Evolutionary conservation across 2,797 vertebrate genomes (phyloP).

Genomic region (Chiloscyllium punctatum): DNA sequence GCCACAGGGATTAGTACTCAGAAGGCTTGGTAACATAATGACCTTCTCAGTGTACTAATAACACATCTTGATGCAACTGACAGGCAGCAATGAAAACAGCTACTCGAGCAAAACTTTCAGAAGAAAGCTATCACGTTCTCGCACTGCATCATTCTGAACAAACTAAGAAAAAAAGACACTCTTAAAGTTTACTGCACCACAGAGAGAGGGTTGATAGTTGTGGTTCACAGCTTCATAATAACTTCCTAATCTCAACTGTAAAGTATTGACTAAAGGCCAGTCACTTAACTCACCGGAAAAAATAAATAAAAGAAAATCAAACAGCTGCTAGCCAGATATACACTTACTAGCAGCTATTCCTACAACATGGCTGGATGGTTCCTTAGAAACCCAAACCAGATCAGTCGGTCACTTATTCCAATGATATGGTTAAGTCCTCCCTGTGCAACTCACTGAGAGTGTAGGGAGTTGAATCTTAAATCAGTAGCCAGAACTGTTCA

Average conservation of each 20-base stretch:
- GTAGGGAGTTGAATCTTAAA: background rate
- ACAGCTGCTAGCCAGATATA: background rate
- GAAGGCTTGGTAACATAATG: background rate
- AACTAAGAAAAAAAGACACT: background rate
- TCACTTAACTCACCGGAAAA: background rate
- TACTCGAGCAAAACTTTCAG: background rate
- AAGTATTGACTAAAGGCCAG: background rate
- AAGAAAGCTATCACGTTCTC: background rate
- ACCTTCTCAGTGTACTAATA: background rate
- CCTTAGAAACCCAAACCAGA: background rate
- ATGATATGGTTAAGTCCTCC: background rate
- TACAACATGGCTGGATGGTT: background rate
- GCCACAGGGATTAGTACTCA: background rate
- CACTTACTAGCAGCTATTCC: background rate
- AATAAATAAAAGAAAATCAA: background rate
- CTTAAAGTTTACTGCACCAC: background rate
- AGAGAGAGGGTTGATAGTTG: background rate
- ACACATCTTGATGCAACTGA: background rate
- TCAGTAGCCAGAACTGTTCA: background rate
- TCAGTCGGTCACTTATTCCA: background rate
- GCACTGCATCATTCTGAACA: constrained; percentile 18
- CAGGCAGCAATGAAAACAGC: background rate
- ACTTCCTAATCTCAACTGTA: background rate
- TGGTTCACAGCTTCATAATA: background rate
- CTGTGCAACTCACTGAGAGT: background rate